Conservation (phyloP, 2,797 vertebrate species). For the Pteronotus mesoamericanus region DNA sequence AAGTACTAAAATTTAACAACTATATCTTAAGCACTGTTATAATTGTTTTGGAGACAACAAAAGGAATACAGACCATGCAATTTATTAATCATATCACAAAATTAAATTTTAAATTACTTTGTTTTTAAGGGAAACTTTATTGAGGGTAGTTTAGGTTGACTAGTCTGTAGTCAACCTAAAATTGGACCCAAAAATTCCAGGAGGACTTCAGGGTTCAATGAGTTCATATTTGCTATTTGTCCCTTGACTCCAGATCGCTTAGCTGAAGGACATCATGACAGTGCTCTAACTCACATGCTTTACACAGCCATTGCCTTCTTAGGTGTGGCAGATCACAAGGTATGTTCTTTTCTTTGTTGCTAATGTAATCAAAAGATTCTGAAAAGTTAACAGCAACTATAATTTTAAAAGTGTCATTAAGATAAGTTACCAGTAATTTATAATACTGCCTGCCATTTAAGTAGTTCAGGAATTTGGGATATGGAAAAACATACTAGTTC, state of each 20-base stretch:
- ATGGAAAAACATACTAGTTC: background rate
- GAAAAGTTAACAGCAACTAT: background rate
- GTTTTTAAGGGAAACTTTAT: slow-evolving; percentile 13
- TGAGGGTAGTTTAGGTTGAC: background rate
- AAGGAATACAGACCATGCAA: background rate
- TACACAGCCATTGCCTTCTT: slow-evolving; percentile 94
- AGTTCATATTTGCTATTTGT: slow-evolving; percentile 44
- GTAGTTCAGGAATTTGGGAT: background rate
- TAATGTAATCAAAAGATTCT: slow-evolving; percentile 1
- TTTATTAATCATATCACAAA: background rate
- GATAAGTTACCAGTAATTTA: background rate
- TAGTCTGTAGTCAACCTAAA: background rate
- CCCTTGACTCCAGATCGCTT: slow-evolving; percentile 76
- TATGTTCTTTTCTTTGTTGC: slow-evolving; percentile 72
- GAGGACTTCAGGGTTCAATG: background rate
- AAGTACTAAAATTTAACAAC: background rate
- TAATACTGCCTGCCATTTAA: background rate
- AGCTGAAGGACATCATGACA: slow-evolving; percentile 99
- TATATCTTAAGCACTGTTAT: background rate
- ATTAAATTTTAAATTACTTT: slow-evolving; percentile 39
- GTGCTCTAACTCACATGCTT: slow-evolving; percentile 95
- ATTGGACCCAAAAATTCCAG: background rate
- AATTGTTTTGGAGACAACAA: background rate
- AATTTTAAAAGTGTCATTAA: background rate
- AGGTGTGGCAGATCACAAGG: slow-evolving; percentile 98